A percentile compares a stretch with the other conserved stretches of the same genome.
Conservation (phyloP, 2,888 invertebrate species). For the Lithophane leautieri region DNA sequence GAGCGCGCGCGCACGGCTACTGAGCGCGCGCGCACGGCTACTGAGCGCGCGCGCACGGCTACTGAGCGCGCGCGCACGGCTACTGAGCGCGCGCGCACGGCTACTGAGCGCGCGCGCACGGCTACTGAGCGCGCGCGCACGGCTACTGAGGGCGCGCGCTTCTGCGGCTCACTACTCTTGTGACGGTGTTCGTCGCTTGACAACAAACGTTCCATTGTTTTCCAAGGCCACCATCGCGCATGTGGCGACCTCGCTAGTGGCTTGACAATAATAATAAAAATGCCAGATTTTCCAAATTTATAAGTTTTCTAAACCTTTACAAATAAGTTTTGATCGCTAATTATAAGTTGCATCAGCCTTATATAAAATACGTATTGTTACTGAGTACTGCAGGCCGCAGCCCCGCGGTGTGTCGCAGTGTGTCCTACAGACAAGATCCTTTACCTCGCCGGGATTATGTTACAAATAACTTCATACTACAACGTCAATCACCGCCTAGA, state of each 20-base stretch:
- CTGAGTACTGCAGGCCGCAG: not conserved
- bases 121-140: not conserved
- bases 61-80: no score
- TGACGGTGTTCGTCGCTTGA: not conserved
- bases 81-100: no score
- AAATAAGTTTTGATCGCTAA: not conserved
- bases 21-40: no score
- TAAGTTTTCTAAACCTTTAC: constrained; percentile 10
- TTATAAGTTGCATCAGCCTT: not conserved
- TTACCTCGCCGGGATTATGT: not conserved
- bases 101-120: no score
- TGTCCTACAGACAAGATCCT: not conserved
- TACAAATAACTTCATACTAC: not conserved
- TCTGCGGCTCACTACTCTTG: not conserved
- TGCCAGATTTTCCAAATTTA: constrained; percentile 14
- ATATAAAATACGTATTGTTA: not conserved
- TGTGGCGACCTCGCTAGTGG: constrained; percentile 1
- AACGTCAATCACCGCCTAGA: no score
- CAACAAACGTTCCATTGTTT: not conserved
- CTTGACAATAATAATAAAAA: constrained; percentile 34
- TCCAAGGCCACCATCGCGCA: not conserved
- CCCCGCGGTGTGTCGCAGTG: not conserved
- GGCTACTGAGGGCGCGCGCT: no score
- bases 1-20: no score
- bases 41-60: no score